A percentile compares a stretch with the other conserved stretches of the same genome.
phyloP scores from a whole-genome alignment of 1,140 invertebrate species.

The Pinna nobilis region DNA sequence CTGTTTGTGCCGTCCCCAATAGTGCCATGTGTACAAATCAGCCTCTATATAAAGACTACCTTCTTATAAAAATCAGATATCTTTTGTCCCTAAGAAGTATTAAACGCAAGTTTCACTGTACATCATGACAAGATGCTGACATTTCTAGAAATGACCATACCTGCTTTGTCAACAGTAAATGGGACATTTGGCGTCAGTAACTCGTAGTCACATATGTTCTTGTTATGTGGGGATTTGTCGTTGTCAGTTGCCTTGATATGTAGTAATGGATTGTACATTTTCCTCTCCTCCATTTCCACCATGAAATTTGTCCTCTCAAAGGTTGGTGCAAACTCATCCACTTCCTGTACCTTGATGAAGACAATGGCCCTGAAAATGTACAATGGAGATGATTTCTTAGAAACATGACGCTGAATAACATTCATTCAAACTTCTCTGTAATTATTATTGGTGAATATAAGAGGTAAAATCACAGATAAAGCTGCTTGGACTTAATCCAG shows the following conservation, averaged over 20 bases:
- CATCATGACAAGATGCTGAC: neutral
- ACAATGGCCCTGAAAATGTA: conserved; percentile 87
- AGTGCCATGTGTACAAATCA: too few species aligned
- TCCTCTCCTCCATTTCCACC: conserved; percentile 92
- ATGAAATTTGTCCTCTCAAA: conserved; percentile 76
- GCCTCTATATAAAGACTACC: too few species aligned
- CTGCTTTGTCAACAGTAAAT: conserved; percentile 94
- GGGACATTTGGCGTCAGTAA: conserved; percentile 87
- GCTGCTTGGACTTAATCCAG: too few species aligned
- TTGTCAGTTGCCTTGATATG: conserved; percentile 92
- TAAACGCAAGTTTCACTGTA: too few species aligned
- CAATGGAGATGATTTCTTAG: neutral
- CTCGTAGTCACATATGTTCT: conserved; percentile 97
- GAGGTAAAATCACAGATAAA: too few species aligned
- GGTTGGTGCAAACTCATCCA: conserved; percentile 89
- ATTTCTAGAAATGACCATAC: conserved; percentile 70
- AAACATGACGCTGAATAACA: too few species aligned
- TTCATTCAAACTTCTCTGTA: too few species aligned
- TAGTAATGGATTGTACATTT: conserved; percentile 91
- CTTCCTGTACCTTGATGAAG: conserved; percentile 95
- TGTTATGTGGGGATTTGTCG: conserved; percentile 93
- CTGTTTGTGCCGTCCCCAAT: too few species aligned
- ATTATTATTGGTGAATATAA: too few species aligned
- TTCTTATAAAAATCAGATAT: too few species aligned
- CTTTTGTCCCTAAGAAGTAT: too few species aligned